These are phyloP conservation scores for Echinops telfairi DNA, from an alignment of 2,113 vertebrate species.

Conservation along the genomic window DNA sequence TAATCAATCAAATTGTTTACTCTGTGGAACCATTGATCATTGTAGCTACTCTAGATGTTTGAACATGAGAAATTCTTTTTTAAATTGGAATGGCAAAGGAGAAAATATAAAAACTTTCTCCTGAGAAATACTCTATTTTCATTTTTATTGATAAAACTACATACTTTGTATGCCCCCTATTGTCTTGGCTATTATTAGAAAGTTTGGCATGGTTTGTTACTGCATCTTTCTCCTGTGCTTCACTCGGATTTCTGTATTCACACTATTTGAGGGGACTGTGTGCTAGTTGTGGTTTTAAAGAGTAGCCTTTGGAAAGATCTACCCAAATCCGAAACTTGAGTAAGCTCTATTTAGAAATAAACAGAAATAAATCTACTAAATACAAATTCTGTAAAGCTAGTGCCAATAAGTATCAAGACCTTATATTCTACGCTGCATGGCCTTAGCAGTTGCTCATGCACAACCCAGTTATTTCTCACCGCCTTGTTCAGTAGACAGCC, in stretches of 20 bases:
- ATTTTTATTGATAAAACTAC: conserved; percentile 13
- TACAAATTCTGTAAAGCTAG: background rate
- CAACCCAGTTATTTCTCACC: background rate
- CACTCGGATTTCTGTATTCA: conserved; percentile 29
- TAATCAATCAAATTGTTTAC: conserved; percentile 46
- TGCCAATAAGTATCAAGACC: background rate
- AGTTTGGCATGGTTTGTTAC: background rate
- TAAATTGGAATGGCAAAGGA: background rate
- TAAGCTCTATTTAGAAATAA: background rate
- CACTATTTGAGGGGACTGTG: too few species aligned
- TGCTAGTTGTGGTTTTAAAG: background rate
- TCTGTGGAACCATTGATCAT: conserved; percentile 32
- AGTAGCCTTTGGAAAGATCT: conserved; percentile 31
- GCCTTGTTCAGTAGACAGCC: background rate
- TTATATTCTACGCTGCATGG: background rate
- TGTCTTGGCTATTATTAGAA: background rate
- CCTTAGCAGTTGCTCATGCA: background rate
- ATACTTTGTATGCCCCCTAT: background rate
- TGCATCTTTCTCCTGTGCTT: background rate
- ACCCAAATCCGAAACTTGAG: background rate
- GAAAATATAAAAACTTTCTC: background rate
- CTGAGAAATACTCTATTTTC: conserved; percentile 12
- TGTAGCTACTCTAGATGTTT: conserved; percentile 13
- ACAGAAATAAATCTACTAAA: conserved; percentile 42
- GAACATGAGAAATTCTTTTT: conserved; percentile 42